A percentile compares a stretch with the other conserved stretches of the same genome.
phyloP scores from a whole-genome alignment of 2,797 vertebrate genomes.

The Sarcoramphus papa region DNA sequence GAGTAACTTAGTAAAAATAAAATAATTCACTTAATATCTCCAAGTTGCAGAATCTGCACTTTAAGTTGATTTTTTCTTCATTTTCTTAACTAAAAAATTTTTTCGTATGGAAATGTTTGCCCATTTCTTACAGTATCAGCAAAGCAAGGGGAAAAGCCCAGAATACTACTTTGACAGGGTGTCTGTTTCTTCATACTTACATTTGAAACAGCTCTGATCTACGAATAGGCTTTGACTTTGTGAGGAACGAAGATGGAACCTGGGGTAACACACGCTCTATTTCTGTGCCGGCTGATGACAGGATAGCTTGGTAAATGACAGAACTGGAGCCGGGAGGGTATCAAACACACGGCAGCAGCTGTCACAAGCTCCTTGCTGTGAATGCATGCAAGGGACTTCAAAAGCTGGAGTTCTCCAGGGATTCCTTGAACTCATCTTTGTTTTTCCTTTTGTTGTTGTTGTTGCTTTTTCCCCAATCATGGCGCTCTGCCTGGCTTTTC shows the following conservation, averaged over 20 bases:
- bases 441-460: constrained; percentile 13
- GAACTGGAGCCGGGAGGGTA: not conserved
- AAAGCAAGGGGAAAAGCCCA: not conserved
- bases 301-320: constrained; percentile 20
- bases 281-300: constrained; percentile 16
- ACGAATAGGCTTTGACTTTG: not conserved
- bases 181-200: not conserved
- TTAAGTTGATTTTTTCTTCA: not conserved
- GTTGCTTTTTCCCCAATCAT: not conserved
- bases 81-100: not conserved
- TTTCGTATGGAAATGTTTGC: not conserved
- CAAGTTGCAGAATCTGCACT: not conserved
- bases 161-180: not conserved
- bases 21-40: not conserved
- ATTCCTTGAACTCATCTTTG: constrained; percentile 28
- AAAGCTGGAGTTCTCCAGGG: constrained; percentile 43
- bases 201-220: constrained; percentile 16
- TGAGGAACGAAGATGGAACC: not conserved
- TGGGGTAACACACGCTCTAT: not conserved
- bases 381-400: constrained; percentile 26
- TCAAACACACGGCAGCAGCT: constrained; percentile 3
- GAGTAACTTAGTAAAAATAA: not conserved
- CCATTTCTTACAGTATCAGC: not conserved
- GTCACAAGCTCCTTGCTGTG: not conserved
- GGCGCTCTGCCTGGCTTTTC: not conserved